A percentile compares a stretch with the other conserved stretches of the same genome.
phyloP scores from a whole-genome alignment of 2,888 invertebrate species.

The Clunio marinus region DNA sequence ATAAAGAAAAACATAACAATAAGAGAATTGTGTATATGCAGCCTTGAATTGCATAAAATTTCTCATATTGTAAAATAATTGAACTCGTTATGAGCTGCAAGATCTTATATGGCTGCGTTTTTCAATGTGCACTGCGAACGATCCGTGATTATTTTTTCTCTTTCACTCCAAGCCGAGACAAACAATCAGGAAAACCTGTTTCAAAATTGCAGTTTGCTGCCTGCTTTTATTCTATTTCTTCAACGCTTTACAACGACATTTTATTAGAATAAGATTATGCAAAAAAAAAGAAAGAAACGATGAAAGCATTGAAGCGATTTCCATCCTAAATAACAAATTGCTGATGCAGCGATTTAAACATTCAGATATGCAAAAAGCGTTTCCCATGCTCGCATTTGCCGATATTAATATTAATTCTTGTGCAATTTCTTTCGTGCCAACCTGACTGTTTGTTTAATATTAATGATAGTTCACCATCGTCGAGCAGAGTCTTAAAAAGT shows the following conservation, averaged over 20 bases:
- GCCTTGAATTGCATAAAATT: conserved; percentile 29
- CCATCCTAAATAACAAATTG: conserved; percentile 2
- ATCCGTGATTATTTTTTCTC: neutral
- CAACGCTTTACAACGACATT: conserved; percentile 18
- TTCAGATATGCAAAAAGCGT: neutral
- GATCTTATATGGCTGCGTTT: conserved; percentile 29
- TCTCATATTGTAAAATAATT: conserved; percentile 38
- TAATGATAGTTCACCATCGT: neutral
- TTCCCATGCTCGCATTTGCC: neutral
- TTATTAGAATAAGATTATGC: conserved; percentile 24
- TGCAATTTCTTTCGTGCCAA: conserved; percentile 8
- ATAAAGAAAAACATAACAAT: neutral
- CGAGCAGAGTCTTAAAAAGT: conserved; percentile 17
- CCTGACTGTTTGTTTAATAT: conserved; percentile 6
- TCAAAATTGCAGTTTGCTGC: neutral
- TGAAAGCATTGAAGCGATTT: neutral
- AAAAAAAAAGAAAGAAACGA: neutral
- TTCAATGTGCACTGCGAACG: too few relatives aligned
- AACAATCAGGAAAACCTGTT: conserved; percentile 9
- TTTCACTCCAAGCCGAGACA: neutral
- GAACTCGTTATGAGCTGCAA: conserved; percentile 37
- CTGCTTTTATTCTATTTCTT: conserved; percentile 22
- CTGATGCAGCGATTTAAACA: conserved; percentile 2
- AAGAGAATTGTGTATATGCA: neutral
- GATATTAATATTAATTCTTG: neutral